Evolutionary conservation across 2,797 vertebrate genomes (phyloP).

Genomic region (Sciurus vulgaris): DNA sequence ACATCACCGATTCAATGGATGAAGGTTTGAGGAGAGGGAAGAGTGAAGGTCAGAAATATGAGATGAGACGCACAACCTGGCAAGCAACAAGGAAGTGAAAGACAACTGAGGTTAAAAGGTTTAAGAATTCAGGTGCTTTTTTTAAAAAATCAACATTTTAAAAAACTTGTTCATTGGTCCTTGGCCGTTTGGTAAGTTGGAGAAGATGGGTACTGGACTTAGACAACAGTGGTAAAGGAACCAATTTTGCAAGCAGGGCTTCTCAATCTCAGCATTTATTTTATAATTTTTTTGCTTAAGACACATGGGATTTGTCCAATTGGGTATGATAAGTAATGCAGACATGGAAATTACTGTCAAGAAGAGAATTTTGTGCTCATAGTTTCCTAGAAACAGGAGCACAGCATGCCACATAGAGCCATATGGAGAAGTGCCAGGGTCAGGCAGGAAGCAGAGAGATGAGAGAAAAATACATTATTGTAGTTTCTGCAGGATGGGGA

Average conservation of each 20-base stretch:
- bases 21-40: neutral
- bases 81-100: neutral
- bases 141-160: neutral
- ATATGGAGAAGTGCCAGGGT: neutral
- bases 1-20: neutral
- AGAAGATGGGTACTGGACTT: neutral
- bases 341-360: neutral
- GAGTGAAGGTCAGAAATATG: neutral
- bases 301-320: neutral
- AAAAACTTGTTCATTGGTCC: neutral
- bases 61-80: neutral
- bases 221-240: neutral
- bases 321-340: neutral
- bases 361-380: neutral
- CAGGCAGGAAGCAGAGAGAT: neutral
- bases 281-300: neutral
- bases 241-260: fast-evolving
- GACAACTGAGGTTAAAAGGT: neutral
- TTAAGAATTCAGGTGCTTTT: neutral
- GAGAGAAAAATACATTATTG: neutral
- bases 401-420: neutral
- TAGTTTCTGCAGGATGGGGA: neutral
- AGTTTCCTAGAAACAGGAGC: neutral
- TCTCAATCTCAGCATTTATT: neutral
- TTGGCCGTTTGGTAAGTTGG: neutral